A percentile compares a stretch with the other conserved stretches of the same genome.
Conservation (phyloP, 2,888 invertebrate species). For the Fragum sueziense region DNA sequence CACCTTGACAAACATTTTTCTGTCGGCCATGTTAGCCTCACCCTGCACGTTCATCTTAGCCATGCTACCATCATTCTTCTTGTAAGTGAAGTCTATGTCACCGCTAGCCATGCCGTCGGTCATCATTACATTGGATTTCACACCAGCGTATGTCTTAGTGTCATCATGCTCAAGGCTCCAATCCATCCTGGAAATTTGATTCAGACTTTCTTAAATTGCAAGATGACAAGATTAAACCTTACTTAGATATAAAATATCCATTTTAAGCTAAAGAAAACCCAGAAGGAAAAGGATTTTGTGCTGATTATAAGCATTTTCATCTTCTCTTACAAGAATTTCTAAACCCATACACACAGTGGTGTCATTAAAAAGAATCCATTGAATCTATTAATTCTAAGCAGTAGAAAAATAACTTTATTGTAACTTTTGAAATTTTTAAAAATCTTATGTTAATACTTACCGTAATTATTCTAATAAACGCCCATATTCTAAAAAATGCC, state of each 20-base stretch:
- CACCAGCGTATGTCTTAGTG: conserved; percentile 69
- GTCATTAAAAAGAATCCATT: no score
- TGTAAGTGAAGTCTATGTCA: conserved; percentile 66
- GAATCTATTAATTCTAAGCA: no score
- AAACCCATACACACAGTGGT: no score
- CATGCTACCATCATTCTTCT: conserved; percentile 57
- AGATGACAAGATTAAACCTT: no score
- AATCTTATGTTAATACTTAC: no score
- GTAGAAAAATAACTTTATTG: no score
- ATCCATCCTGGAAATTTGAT: conserved; percentile 34
- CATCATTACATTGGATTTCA: conserved; percentile 63
- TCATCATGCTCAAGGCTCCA: conserved; percentile 69
- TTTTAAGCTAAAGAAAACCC: not conserved
- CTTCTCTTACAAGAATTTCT: not conserved
- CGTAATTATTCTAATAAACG: no score
- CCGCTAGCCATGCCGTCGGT: conserved; percentile 51
- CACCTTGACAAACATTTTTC: conserved; percentile 44
- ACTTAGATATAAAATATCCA: no score
- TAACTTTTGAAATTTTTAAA: no score
- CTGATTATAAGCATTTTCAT: not conserved
- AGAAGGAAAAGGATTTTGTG: not conserved
- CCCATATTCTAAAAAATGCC: no score
- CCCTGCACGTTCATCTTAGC: conserved; percentile 66
- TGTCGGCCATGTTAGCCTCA: conserved; percentile 66
- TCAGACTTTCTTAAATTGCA: no score